phyloP scores from a whole-genome alignment of 2,888 invertebrate species.

The Synergus japonicus region DNA sequence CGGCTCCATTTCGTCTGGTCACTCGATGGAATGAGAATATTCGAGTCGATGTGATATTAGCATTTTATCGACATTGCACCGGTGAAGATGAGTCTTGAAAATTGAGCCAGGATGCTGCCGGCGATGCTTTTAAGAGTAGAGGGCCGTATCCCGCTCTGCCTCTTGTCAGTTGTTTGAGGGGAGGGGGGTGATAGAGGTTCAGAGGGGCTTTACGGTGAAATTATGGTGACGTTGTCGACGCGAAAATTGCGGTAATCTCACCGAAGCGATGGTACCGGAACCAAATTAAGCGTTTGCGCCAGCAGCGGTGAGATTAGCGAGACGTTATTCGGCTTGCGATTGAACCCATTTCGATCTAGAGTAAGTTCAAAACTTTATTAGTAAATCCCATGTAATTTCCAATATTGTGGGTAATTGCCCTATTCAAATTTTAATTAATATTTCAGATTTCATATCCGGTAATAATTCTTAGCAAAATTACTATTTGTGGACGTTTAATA shows the following conservation, averaged over 20 bases:
- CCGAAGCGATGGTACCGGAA: conserved; percentile 58
- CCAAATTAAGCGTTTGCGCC: conserved; percentile 64
- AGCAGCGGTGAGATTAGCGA: conserved; percentile 60
- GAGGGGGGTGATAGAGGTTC: not conserved
- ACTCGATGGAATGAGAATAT: conserved; percentile 49
- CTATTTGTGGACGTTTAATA: too few species aligned
- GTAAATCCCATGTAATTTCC: conserved; percentile 7
- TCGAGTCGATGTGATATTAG: conserved; percentile 52
- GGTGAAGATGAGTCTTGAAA: conserved; percentile 21
- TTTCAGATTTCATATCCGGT: too few species aligned
- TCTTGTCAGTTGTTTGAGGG: not conserved
- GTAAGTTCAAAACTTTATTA: conserved; percentile 25
- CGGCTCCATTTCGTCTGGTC: conserved; percentile 42
- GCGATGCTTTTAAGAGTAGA: conserved; percentile 25
- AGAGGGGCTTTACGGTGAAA: conserved; percentile 30
- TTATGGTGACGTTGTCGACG: conserved; percentile 43
- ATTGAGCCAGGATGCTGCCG: conserved; percentile 6
- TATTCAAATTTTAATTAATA: not conserved
- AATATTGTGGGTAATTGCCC: not conserved
- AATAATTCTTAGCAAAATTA: too few species aligned
- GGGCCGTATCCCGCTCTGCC: not conserved
- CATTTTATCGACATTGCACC: conserved; percentile 53
- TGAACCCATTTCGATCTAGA: conserved; percentile 51
- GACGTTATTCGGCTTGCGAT: conserved; percentile 62
- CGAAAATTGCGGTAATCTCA: conserved; percentile 44